Conservation (phyloP, 2,113 vertebrate species). For the Hydropotes inermis region DNA sequence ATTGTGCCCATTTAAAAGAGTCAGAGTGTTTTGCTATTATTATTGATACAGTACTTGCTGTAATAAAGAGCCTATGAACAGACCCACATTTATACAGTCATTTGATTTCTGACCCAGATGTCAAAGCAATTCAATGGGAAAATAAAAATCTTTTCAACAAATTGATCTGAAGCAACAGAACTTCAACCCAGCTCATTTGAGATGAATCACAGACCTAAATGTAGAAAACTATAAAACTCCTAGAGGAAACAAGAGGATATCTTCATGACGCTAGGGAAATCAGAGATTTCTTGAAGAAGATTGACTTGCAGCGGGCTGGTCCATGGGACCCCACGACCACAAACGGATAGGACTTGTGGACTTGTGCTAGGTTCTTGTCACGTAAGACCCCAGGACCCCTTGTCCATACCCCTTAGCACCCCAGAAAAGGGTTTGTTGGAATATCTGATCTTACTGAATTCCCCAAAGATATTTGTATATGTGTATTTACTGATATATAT, state of each 20-base stretch:
- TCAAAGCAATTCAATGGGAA: neutral
- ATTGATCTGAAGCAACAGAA: neutral
- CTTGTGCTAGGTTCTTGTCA: neutral
- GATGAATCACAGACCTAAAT: neutral
- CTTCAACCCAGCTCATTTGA: neutral
- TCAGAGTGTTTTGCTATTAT: neutral
- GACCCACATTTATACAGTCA: neutral
- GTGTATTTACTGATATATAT: neutral
- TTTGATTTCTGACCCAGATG: neutral
- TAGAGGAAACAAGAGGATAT: neutral
- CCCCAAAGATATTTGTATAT: neutral
- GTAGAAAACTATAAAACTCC: neutral
- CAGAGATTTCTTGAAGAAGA: neutral
- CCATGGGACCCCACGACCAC: fast-evolving
- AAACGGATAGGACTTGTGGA: neutral
- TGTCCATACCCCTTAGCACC: neutral
- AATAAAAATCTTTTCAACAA: neutral
- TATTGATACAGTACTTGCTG: neutral
- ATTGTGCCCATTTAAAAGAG: neutral
- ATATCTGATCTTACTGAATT: neutral
- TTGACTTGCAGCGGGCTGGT: neutral
- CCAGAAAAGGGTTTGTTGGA: neutral
- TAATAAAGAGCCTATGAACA: neutral
- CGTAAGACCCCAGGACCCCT: neutral
- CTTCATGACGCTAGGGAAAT: neutral